Percentiles rank a stretch among this genome's conserved stretches.
Conservation (phyloP, 64 coral and sea anemone genomes). For the Dendronephthya gigantea region DNA sequence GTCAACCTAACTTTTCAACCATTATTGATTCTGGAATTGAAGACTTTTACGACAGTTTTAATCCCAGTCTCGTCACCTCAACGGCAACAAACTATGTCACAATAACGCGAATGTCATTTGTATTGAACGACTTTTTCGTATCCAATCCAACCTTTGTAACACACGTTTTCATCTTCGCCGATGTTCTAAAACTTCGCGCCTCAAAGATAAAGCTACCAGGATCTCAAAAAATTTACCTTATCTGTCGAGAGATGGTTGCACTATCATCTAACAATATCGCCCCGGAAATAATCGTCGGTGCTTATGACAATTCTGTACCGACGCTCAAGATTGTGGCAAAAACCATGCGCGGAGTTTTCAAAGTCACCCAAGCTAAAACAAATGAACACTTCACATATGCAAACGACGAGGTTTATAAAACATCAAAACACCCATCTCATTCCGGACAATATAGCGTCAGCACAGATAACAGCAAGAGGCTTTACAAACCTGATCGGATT, state of each 20-base stretch:
- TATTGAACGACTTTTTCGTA: slow-evolving; percentile 23
- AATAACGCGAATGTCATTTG: slow-evolving; percentile 37
- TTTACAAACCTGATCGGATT: slow-evolving; percentile 20
- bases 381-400: slow-evolving; percentile 36
- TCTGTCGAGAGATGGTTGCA: slow-evolving; percentile 37
- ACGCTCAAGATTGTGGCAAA: slow-evolving; percentile 34
- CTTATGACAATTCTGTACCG: slow-evolving; percentile 27
- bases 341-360: slow-evolving; percentile 33
- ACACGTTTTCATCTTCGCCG: slow-evolving; percentile 41
- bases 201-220: slow-evolving; percentile 14
- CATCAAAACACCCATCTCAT: not conserved
- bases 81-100: slow-evolving; percentile 41
- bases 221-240: slow-evolving; percentile 27
- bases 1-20: slow-evolving; percentile 3
- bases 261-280: slow-evolving; percentile 22
- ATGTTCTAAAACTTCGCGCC: slow-evolving; percentile 27
- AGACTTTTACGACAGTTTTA: slow-evolving; percentile 32
- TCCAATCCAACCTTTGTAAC: slow-evolving; percentile 33
- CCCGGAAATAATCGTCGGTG: slow-evolving; percentile 32
- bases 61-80: slow-evolving; percentile 38
- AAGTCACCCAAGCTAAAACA: slow-evolving; percentile 25
- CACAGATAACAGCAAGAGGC: slow-evolving; percentile 15
- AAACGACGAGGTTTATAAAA: slow-evolving; percentile 29
- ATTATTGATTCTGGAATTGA: not conserved
- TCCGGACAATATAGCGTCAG: slow-evolving; percentile 12